Evolutionary conservation across 2,797 vertebrate genomes (phyloP).

Genomic region (Lutjanus argentimaculatus): DNA sequence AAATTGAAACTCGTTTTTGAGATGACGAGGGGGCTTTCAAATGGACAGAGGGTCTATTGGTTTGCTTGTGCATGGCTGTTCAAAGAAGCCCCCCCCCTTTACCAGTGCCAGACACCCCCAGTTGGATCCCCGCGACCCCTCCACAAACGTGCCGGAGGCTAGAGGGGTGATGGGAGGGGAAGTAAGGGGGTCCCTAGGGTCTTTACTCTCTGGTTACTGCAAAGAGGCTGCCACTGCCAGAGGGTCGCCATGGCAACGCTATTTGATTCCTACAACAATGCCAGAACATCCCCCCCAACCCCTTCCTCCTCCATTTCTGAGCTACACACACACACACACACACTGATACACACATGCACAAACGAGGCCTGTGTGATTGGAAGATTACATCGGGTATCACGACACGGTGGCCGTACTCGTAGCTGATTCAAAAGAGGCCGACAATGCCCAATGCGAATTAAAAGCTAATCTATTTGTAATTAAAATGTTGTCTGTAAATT

Average conservation of each 20-base stretch:
- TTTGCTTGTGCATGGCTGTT: constrained; percentile 32
- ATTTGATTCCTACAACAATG: constrained; percentile 89
- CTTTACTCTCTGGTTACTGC: constrained; percentile 85
- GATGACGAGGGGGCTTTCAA: constrained; percentile 31
- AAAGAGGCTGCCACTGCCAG: constrained; percentile 83
- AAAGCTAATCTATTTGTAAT: constrained; percentile 54
- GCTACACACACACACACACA: constrained; percentile 45
- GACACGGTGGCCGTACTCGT: constrained; percentile 23
- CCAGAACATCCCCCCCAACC: constrained; percentile 62
- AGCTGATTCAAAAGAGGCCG: constrained; percentile 52
- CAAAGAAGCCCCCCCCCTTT: constrained; percentile 44
- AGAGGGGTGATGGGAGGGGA: constrained; percentile 51
- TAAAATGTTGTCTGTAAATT: constrained; percentile 58
- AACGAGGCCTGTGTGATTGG: constrained; percentile 51
- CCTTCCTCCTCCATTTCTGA: constrained; percentile 48
- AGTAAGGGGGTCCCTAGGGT: constrained; percentile 79
- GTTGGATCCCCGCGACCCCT: constrained; percentile 60
- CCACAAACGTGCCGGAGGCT: constrained; percentile 70
- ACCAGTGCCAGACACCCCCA: constrained; percentile 48
- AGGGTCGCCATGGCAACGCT: constrained; percentile 86
- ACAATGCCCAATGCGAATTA: constrained; percentile 48
- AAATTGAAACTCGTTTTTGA: constrained; percentile 52
- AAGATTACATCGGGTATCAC: constrained; percentile 56
- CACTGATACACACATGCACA: constrained; percentile 34
- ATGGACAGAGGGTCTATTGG: constrained; percentile 32